Evolutionary conservation across 2,113 vertebrate genomes (phyloP).

Genomic region (Gobius niger): DNA sequence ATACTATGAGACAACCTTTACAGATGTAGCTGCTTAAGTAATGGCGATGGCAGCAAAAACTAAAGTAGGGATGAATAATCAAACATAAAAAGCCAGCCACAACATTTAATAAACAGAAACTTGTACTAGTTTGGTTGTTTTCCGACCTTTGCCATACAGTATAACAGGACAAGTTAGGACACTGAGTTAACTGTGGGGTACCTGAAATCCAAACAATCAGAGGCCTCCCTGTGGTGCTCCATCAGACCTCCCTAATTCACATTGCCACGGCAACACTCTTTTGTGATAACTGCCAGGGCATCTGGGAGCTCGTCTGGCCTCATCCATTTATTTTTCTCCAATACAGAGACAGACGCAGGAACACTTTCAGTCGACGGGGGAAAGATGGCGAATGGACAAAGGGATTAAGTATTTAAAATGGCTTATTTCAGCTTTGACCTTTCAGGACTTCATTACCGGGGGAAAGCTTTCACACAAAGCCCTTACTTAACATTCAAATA

Average conservation of each 20-base stretch:
- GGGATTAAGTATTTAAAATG: not conserved
- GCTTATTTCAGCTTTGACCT: not conserved
- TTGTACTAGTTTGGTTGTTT: not conserved
- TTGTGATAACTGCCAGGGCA: not conserved
- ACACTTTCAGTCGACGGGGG: not conserved
- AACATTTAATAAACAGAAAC: not conserved
- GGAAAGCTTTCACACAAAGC: no score
- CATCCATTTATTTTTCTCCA: constrained; percentile 1
- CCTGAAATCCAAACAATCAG: not conserved
- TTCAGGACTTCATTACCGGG: constrained; percentile 6
- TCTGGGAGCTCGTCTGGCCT: no score
- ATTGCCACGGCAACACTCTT: constrained; percentile 1
- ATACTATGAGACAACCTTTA: no score
- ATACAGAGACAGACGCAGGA: not conserved
- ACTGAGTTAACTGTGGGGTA: not conserved
- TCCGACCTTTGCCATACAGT: not conserved
- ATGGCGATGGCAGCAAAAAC: no score
- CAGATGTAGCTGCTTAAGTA: no score
- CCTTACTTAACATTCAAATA: no score
- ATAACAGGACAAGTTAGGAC: not conserved
- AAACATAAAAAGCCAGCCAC: no score
- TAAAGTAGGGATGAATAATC: no score
- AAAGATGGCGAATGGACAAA: not conserved
- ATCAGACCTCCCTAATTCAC: constrained; percentile 6
- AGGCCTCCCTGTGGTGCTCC: not conserved